Evolutionary conservation across 2,888 invertebrate species (phyloP).

Genomic region (Cantharis rufa): DNA sequence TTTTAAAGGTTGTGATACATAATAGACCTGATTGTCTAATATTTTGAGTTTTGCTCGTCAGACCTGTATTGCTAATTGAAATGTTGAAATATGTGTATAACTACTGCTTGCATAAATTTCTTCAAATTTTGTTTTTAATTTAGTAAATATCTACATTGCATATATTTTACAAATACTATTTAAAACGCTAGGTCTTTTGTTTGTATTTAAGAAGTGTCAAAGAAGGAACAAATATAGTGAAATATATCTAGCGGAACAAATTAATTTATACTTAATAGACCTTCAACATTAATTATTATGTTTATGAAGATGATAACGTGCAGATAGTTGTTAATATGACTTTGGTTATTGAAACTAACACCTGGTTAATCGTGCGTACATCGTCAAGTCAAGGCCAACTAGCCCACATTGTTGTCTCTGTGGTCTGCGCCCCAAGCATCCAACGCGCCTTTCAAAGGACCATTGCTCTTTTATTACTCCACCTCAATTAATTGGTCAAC

Average conservation of each 20-base stretch:
- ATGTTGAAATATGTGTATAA: too few species aligned
- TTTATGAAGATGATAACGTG: slow-evolving; percentile 6
- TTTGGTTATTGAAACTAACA: slow-evolving; percentile 19
- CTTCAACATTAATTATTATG: not conserved
- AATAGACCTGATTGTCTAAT: too few species aligned
- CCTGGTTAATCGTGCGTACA: slow-evolving; percentile 26
- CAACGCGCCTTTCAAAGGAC: slow-evolving; percentile 28
- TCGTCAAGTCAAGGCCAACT: slow-evolving; percentile 37
- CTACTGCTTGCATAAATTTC: not conserved
- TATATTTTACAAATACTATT: not conserved
- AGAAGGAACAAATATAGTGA: not conserved
- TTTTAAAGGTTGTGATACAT: too few species aligned
- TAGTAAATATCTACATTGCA: too few species aligned
- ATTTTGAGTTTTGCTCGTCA: too few species aligned
- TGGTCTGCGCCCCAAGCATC: slow-evolving; percentile 28
- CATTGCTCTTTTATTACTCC: slow-evolving; percentile 29
- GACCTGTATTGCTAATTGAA: too few species aligned
- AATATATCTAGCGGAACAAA: not conserved
- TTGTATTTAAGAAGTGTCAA: not conserved
- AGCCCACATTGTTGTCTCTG: slow-evolving; percentile 36
- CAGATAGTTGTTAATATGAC: slow-evolving; percentile 13
- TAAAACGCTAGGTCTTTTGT: not conserved
- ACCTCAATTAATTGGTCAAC: slow-evolving; percentile 26
- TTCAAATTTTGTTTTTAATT: not conserved
- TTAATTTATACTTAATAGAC: not conserved